Evolutionary conservation across 2,113 vertebrate species (phyloP).

Genomic region (Noturus placidus): DNA sequence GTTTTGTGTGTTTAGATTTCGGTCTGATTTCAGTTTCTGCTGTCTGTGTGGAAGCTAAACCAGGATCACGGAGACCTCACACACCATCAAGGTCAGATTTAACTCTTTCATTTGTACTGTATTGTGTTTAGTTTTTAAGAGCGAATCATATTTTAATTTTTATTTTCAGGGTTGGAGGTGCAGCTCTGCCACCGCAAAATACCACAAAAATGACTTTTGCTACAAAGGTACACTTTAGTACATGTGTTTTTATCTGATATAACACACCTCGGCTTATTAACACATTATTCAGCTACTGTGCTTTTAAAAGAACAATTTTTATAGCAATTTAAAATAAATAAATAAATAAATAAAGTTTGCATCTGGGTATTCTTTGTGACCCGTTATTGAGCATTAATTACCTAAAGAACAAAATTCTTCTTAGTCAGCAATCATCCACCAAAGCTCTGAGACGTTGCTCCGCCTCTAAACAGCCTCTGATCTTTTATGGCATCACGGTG

Average conservation of each 20-base stretch:
- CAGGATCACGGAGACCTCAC: background rate
- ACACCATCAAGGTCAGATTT: conserved; percentile 34
- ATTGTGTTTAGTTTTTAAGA: background rate
- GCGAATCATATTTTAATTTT: background rate
- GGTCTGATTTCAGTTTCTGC: background rate
- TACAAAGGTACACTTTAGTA: background rate
- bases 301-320: background rate
- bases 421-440: background rate
- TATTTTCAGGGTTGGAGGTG: conserved; percentile 15
- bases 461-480: background rate
- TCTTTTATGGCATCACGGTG: background rate
- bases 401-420: background rate
- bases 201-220: background rate
- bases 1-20: background rate
- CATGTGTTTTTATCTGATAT: background rate
- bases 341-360: background rate
- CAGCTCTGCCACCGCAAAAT: background rate
- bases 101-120: background rate
- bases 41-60: background rate
- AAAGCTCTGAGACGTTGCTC: background rate
- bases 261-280: background rate
- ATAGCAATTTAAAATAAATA: background rate
- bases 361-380: background rate
- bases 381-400: background rate
- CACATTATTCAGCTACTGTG: background rate